Percentiles rank a stretch among this genome's conserved stretches.
These are phyloP conservation scores for Channallabes apus DNA, from an alignment of 2,797 vertebrate species.

Conservation along the genomic window DNA sequence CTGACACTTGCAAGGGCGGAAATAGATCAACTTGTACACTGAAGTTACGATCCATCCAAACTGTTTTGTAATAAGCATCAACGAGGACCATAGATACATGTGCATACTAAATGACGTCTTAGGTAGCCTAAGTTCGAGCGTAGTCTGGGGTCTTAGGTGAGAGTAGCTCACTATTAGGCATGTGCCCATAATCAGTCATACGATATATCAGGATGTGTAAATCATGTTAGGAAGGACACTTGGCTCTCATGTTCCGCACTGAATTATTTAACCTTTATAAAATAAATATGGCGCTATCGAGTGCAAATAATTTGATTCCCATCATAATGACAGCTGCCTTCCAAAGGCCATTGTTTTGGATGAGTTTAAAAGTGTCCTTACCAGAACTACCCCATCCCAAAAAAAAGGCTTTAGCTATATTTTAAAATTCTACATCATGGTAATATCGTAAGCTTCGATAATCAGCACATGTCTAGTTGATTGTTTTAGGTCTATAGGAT, in stretches of 20 bases:
- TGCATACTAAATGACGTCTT: neutral
- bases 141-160: slow-evolving; percentile 6
- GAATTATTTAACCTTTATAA: neutral
- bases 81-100: slow-evolving; percentile 8
- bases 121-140: neutral
- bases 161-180: neutral
- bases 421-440: neutral
- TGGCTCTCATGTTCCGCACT: neutral
- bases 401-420: neutral
- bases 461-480: neutral
- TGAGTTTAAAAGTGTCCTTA: slow-evolving; percentile 17
- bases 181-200: slow-evolving; percentile 14
- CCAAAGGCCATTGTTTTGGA: neutral
- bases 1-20: neutral
- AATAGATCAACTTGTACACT: neutral
- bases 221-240: neutral
- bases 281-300: neutral
- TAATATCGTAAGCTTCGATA: neutral
- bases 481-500: neutral
- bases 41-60: neutral
- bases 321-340: neutral
- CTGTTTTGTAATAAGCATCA: neutral
- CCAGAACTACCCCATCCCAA: too few relatives aligned
- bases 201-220: neutral
- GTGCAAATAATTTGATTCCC: neutral